Evolutionary conservation across 1,140 invertebrate genomes (phyloP).

Genomic region (Myzus persicae): DNA sequence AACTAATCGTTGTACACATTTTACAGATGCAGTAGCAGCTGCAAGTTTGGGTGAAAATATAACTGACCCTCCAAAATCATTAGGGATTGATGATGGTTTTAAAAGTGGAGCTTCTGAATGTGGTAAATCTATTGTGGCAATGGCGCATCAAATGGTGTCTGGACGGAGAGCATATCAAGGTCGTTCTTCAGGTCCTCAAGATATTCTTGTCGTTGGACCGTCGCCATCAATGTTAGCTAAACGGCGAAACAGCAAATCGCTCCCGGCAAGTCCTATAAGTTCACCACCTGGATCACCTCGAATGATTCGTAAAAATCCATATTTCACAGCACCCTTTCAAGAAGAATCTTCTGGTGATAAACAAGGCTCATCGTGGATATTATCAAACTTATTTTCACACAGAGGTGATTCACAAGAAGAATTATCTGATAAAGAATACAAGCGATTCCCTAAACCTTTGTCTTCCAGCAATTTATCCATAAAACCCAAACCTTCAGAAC

Average conservation of each 20-base stretch:
- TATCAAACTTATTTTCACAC: slow-evolving; percentile 55
- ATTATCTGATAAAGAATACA: slow-evolving; percentile 38
- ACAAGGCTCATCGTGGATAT: slow-evolving; percentile 39
- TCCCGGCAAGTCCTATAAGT: slow-evolving; percentile 72
- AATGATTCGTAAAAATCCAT: slow-evolving; percentile 65
- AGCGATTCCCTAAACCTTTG: slow-evolving; percentile 34
- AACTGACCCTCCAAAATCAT: slow-evolving; percentile 66
- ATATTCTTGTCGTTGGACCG: neutral
- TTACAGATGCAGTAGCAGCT: slow-evolving; percentile 59
- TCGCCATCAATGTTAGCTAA: slow-evolving; percentile 58
- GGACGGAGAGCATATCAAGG: slow-evolving; percentile 63
- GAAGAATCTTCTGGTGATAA: slow-evolving; percentile 49
- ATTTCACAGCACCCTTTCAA: slow-evolving; percentile 63
- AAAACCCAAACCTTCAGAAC: slow-evolving; percentile 74
- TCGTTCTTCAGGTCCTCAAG: slow-evolving; percentile 51
- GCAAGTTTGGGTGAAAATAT: slow-evolving; percentile 48
- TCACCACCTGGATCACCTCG: slow-evolving; percentile 69
- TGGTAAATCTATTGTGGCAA: slow-evolving; percentile 75
- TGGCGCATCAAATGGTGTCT: slow-evolving; percentile 75
- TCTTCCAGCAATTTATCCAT: slow-evolving; percentile 40
- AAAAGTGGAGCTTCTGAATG: slow-evolving; percentile 72
- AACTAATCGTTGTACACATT: neutral
- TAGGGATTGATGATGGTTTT: slow-evolving; percentile 74
- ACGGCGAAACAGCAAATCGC: slow-evolving; percentile 73
- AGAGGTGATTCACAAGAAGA: slow-evolving; percentile 55